A percentile compares a stretch with the other conserved stretches of the same genome.
phyloP scores from a whole-genome alignment of 2,797 vertebrate species.

The Lagodon rhomboides region DNA sequence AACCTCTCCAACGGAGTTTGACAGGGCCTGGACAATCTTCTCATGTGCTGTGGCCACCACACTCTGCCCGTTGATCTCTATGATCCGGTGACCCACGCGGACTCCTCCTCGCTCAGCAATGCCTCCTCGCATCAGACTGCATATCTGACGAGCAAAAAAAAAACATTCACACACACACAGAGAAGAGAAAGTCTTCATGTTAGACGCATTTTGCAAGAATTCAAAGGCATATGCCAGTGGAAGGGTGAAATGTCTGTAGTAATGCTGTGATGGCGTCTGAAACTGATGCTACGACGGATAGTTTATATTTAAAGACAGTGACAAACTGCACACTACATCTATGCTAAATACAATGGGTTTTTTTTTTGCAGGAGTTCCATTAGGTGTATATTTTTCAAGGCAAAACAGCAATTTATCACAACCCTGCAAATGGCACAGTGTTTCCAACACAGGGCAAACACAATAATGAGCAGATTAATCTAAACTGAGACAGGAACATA shows the following conservation, averaged over 20 bases:
- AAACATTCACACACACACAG: neutral
- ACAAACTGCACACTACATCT: constrained; percentile 3
- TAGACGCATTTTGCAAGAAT: neutral
- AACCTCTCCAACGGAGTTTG: constrained; percentile 99
- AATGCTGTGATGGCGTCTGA: neutral
- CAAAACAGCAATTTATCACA: constrained; percentile 34
- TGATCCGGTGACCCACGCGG: constrained; percentile 96
- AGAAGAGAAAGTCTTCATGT: neutral
- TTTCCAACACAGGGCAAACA: constrained; percentile 14
- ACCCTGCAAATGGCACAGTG: neutral
- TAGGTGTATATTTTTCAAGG: neutral
- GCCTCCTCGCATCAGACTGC: constrained; percentile 98
- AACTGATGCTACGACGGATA: neutral
- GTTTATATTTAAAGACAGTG: neutral
- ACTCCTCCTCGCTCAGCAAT: constrained; percentile 98
- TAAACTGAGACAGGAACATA: neutral
- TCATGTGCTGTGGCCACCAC: constrained; percentile 98
- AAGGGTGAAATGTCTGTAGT: neutral
- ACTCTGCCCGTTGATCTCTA: constrained; percentile 98
- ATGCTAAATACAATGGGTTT: constrained; percentile 10
- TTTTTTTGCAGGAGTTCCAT: neutral
- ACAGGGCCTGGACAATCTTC: constrained; percentile 98
- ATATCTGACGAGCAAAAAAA: constrained; percentile 87
- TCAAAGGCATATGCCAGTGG: neutral
- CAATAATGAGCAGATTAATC: constrained; percentile 33